These are phyloP conservation scores for Sycophaga agraensis DNA, from an alignment of 1,140 invertebrate species.

Conservation along the genomic window DNA sequence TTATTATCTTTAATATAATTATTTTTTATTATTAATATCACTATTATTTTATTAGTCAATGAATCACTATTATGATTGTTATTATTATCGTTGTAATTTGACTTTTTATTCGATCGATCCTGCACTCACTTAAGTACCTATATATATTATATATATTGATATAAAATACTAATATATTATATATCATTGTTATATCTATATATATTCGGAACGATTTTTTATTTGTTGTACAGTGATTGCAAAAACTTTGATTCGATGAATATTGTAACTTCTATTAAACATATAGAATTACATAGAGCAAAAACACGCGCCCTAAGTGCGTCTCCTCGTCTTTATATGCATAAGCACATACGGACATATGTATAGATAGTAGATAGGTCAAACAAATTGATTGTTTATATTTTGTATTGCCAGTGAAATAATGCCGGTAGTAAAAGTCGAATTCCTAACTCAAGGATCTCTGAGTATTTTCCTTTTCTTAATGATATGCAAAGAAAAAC, in stretches of 20 bases:
- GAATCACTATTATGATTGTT: conserved; percentile 26
- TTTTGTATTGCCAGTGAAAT: conserved; percentile 47
- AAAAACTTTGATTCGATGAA: conserved; percentile 45
- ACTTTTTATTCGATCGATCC: conserved; percentile 16
- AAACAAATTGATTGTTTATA: conserved; percentile 58
- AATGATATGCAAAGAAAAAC: no score
- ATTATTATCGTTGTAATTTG: conserved; percentile 31
- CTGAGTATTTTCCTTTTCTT: conserved; percentile 9
- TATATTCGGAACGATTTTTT: conserved; percentile 35
- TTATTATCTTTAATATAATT: conserved; percentile 13
- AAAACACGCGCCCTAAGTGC: conserved; percentile 10
- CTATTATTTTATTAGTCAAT: conserved; percentile 30
- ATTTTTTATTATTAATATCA: conserved; percentile 5
- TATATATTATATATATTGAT: conserved; percentile 20
- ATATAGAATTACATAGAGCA: conserved; percentile 27
- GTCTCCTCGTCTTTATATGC: conserved; percentile 42
- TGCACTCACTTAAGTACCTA: conserved; percentile 21
- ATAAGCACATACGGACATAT: conserved; percentile 53
- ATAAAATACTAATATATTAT: conserved; percentile 35
- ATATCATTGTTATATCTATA: conserved; percentile 44
- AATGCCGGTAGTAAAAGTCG: conserved; percentile 44
- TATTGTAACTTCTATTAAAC: conserved; percentile 32
- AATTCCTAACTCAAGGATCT: conserved; percentile 35
- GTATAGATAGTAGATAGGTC: conserved; percentile 58
- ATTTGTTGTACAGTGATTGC: conserved; percentile 42